Conservation (phyloP, 2,113 vertebrate species). For the Agapornis roseicollis region DNA sequence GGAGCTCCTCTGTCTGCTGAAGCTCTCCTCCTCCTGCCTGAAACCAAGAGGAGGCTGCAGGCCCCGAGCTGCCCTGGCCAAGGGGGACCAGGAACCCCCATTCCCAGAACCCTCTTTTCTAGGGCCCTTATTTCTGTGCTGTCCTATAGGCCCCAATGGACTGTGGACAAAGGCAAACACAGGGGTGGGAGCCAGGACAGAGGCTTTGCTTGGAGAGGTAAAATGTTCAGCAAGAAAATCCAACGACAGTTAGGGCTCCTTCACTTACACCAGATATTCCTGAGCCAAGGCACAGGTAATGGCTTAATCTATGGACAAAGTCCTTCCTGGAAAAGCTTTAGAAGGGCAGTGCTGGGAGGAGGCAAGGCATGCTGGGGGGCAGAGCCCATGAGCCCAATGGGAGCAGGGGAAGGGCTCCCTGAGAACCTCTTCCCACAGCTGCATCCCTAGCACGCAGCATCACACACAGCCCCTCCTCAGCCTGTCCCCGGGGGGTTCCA, state of each 20-base stretch:
- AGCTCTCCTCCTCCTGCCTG: too few species aligned
- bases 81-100: background rate
- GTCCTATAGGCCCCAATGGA: background rate
- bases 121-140: background rate
- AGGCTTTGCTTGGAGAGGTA: background rate
- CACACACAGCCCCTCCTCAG: accelerated
- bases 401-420: accelerated
- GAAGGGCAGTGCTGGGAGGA: background rate
- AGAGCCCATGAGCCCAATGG: accelerated
- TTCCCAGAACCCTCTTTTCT: background rate
- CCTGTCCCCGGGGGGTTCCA: background rate
- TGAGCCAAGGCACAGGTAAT: background rate
- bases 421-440: background rate
- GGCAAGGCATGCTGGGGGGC: too few species aligned
- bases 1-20: background rate
- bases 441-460: background rate
- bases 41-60: background rate
- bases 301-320: background rate
- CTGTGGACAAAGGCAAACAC: background rate
- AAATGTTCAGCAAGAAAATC: background rate
- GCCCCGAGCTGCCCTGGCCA: accelerated
- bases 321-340: background rate
- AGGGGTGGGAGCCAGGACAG: background rate
- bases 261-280: background rate
- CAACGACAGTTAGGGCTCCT: background rate